Percentiles rank a stretch among this genome's conserved stretches.
Conservation (phyloP, 2,888 invertebrate genomes). For the Cetonia aurata region DNA sequence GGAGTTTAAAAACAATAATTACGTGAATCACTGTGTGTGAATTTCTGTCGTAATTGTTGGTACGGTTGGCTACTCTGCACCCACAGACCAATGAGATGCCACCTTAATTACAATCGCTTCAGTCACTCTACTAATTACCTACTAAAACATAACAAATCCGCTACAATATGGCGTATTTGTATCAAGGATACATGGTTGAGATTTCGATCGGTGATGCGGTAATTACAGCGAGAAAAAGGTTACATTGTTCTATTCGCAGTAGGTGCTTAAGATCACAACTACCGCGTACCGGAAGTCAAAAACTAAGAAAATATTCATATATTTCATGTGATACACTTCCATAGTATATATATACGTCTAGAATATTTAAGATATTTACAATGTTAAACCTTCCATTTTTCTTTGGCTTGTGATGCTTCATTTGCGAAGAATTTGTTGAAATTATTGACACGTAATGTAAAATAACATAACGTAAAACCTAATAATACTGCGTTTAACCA, state of each 20-base stretch:
- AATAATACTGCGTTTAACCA: too few relatives aligned
- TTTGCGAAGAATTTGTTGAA: too few relatives aligned
- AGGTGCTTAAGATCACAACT: neutral
- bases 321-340: too few relatives aligned
- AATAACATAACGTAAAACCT: too few relatives aligned
- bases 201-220: conserved; percentile 34
- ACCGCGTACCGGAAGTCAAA: neutral
- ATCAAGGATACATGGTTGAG: conserved; percentile 38
- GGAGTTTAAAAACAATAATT: conserved; percentile 46
- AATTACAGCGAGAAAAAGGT: conserved; percentile 4
- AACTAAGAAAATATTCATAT: neutral
- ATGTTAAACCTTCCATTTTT: too few relatives aligned
- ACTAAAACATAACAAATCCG: conserved; percentile 34
- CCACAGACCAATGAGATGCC: conserved; percentile 50
- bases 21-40: conserved; percentile 51
- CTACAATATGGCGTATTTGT: conserved; percentile 43
- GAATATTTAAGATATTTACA: too few relatives aligned
- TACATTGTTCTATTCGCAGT: neutral
- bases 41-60: conserved; percentile 52
- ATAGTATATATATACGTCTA: too few relatives aligned
- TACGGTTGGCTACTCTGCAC: conserved; percentile 51
- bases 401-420: too few relatives aligned
- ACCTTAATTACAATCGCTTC: conserved; percentile 48
- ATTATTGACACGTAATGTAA: too few relatives aligned
- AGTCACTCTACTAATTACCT: conserved; percentile 45